These are phyloP conservation scores for Periphyllus acericola DNA, from an alignment of 2,888 invertebrate genomes.

Conservation along the genomic window DNA sequence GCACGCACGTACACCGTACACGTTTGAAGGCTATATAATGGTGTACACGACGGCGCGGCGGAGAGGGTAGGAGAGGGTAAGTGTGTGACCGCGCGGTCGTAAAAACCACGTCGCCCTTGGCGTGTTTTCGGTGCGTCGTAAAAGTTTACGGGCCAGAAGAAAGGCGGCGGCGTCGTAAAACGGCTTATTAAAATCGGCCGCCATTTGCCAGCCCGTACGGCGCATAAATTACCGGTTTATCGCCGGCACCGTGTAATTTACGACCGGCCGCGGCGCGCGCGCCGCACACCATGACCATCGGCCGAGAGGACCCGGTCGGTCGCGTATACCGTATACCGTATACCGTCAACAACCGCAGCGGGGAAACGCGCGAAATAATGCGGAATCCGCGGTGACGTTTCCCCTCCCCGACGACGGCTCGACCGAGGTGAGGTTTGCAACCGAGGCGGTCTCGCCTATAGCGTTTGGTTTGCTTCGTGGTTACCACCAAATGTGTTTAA, in stretches of 20 bases:
- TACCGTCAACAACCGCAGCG: too few species aligned
- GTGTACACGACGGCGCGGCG: neutral
- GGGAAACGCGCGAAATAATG: too few species aligned
- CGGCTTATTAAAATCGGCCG: slow-evolving; percentile 62
- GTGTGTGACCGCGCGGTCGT: slow-evolving; percentile 42
- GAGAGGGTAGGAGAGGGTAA: neutral
- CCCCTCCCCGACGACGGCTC: too few species aligned
- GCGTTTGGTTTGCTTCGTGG: too few species aligned
- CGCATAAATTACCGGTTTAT: slow-evolving; percentile 61
- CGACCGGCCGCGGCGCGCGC: slow-evolving; percentile 6
- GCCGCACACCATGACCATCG: too few species aligned
- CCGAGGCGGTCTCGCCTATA: too few species aligned
- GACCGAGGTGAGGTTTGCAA: too few species aligned
- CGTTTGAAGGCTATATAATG: neutral
- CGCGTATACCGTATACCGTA: too few species aligned
- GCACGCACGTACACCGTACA: too few species aligned
- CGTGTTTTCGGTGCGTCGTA: slow-evolving; percentile 59
- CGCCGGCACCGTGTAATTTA: slow-evolving; percentile 54
- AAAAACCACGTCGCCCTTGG: slow-evolving; percentile 53
- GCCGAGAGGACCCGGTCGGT: too few species aligned
- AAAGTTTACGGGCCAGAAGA: slow-evolving; percentile 59
- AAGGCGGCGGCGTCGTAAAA: slow-evolving; percentile 58
- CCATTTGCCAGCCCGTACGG: slow-evolving; percentile 52
- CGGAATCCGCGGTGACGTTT: too few species aligned
- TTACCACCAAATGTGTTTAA: too few species aligned